Conservation (phyloP, 1,140 invertebrate genomes). For the Nebria ingens region DNA sequence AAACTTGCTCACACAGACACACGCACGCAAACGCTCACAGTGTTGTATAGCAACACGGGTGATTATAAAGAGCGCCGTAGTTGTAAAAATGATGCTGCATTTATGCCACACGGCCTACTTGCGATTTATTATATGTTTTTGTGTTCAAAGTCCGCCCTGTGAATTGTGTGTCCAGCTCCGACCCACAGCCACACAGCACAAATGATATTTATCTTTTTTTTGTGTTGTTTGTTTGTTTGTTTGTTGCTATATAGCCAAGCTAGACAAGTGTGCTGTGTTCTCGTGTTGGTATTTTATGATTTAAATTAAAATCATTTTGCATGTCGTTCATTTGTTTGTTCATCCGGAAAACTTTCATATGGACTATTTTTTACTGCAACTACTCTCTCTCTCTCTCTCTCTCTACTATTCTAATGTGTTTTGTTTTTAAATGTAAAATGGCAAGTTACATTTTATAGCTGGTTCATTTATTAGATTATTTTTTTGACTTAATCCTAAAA, state of each 20-base stretch:
- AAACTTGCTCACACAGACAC: background rate
- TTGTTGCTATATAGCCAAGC: background rate
- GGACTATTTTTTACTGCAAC: background rate
- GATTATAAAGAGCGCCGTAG: background rate
- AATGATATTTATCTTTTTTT: constrained; percentile 10
- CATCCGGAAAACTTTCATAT: background rate
- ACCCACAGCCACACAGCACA: too few relatives aligned
- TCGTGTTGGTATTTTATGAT: background rate
- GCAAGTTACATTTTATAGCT: too few relatives aligned
- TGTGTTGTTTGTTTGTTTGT: background rate
- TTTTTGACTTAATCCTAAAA: too few relatives aligned
- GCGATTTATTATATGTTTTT: constrained; percentile 7
- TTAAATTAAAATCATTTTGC: constrained; percentile 6
- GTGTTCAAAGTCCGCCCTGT: background rate
- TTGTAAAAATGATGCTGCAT: constrained; percentile 1
- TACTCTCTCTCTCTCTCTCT: background rate
- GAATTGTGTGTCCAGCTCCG: too few relatives aligned
- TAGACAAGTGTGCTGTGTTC: background rate
- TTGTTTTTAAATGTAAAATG: too few relatives aligned
- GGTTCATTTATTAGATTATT: too few relatives aligned
- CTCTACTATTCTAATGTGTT: background rate
- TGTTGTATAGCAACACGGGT: background rate
- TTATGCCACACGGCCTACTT: constrained; percentile 3
- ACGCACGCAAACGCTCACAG: background rate
- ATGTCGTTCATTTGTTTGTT: background rate